Evolutionary conservation across 92 coral and sea anemone species (phyloP), one percentile per base, ranked within the genome.

Genomic region (Chrysogorgia sp.): DNA sequence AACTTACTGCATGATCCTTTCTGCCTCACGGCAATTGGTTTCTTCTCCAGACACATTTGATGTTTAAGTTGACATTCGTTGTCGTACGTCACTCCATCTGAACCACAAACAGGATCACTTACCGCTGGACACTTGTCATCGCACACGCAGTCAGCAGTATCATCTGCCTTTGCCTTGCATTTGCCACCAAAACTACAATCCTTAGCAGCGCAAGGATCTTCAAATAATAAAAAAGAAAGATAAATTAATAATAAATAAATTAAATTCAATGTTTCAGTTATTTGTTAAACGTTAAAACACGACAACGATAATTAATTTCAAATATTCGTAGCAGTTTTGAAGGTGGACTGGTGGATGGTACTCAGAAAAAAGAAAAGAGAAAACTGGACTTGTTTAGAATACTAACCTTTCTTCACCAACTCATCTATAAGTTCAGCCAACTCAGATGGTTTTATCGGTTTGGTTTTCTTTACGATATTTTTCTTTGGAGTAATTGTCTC

Each of bases 1-100:
- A 71, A 76, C 91, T 63, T 83, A 90, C 96, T 84, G 33, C 96
- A 90, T 17, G 80, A 50, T 34, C 96, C 96, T 71, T 65, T 84
- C 47, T 66, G 78, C 26, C 30, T 22, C n/a, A 88, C 86, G 1
- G 34, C 43, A 52, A 88, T 77, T 65, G 53, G 56, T 53, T 67
- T 34, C 60, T 84, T 81, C 21, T 65, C 49, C 25, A 63, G 40
- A 63, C 96, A 90, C 29, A 86, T 74, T 29, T 88, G 75, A 34
- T 45, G 80, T 58, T 77, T 86, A 20, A 90, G 68, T 43, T 69
- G 77, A 58, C 96, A 90, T 70, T 88, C 86, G 67, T 87, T 90
- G 13, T 84, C 68, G 64, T 88, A 90, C 1, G 83, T 81, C 63
- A 59, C 59, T 55, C 72, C 83, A 72, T 90, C 81, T 53, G 84